Base-by-base conservation (phyloP, 2,113 vertebrate genomes). In the Gallinago jamesoni region DNA sequence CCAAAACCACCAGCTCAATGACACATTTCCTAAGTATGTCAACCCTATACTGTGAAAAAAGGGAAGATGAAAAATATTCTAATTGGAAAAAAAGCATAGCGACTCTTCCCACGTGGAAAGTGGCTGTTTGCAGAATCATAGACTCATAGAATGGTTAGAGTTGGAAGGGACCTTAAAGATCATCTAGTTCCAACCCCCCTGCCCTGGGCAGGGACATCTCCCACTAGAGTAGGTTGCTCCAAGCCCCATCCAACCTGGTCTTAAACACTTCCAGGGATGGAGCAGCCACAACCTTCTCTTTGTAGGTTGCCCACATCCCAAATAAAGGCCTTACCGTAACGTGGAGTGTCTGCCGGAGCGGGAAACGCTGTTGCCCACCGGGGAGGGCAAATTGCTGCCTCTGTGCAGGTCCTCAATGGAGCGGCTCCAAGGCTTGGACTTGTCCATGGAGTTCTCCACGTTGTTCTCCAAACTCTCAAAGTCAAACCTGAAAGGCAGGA, bases 351-450 rank as follows among this genome's bases (percentile, higher is more conserved):
- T 97, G 84, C 98, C 98, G 0, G 98, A 97, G 90, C 99, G 99
- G 56, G 99, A 98, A n/a, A 98, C 91, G 80, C 98, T 98, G 81
- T 93, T 99, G 88, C 99, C 99, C 7, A 99, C 98, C 0, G 98
- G 98, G 0, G 99, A 99, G 3, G 99, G 98, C 69, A 99, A 92
- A 57, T 98, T 99, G 89, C 97, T 98, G 86, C 98, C 98, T 94
- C 98, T 97, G 89, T 99, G 99, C 88, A 99, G 98, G 97, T 99
- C 99, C 95, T 99, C 99, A 33, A 99, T 99, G 20, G 99, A 99
- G 52, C 99, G 97, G 73, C 98, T 99, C 99, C 99, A 99, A 35
- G 99, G 97, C 90, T 99, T 99, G 24, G 99, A 98, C 91, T 99
- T 99, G 69, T 99, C 99, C 97, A 99, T 91, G 0, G 95, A 94